These are phyloP conservation scores for Teleopsis dalmanni DNA, from an alignment of 1,140 invertebrate species.

Conservation along the genomic window DNA sequence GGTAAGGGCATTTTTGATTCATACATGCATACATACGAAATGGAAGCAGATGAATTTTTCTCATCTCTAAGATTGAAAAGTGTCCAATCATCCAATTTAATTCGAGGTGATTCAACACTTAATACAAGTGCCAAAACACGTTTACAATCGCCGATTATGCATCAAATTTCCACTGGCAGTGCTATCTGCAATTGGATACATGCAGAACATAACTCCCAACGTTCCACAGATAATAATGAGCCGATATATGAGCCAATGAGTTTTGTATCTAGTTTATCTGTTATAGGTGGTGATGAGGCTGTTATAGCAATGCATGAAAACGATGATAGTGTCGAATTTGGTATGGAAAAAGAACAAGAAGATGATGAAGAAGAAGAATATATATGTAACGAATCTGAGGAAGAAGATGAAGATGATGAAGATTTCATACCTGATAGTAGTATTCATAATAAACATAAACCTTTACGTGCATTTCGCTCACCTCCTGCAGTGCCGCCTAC, in stretches of 20 bases:
- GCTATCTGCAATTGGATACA: constrained; percentile 12
- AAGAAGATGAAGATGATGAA: constrained; percentile 56
- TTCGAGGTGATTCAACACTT: constrained; percentile 6
- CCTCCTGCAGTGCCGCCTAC: constrained; percentile 49
- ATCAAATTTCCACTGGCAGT: constrained; percentile 10
- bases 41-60: constrained; percentile 77
- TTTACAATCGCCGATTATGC: constrained; percentile 16
- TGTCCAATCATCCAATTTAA: constrained; percentile 50
- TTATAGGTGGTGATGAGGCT: too few species aligned
- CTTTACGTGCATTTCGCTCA: constrained; percentile 38
- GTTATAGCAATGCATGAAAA: constrained; percentile 45
- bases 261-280: too few species aligned
- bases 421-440: constrained; percentile 39
- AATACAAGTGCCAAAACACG: constrained; percentile 40
- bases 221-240: constrained; percentile 48
- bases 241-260: constrained; percentile 42
- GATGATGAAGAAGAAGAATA: constrained; percentile 53
- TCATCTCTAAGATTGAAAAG: constrained; percentile 76
- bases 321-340: constrained; percentile 51
- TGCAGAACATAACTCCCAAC: constrained; percentile 22
- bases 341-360: too few species aligned
- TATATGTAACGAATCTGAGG: too few species aligned
- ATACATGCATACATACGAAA: constrained; percentile 45
- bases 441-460: constrained; percentile 56
- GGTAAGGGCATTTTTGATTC: constrained; percentile 30